Base-by-base conservation (phyloP, 2,797 vertebrate genomes). In the Danio kyathit region DNA sequence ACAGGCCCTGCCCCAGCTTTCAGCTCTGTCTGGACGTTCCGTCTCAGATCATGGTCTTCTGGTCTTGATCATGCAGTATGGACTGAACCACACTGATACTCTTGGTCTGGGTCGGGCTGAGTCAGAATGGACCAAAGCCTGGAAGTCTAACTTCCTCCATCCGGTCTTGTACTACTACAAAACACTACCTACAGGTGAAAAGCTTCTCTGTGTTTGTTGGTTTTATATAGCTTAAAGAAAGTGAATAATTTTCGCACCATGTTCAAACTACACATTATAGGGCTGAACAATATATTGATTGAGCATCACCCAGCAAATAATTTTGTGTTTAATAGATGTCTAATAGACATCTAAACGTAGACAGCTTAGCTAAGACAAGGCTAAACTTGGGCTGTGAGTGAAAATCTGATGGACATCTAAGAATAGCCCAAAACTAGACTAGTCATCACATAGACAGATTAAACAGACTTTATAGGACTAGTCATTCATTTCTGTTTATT, bases 141-240 rank as follows among this genome's bases (percentile, higher is more conserved):
- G 96, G 96, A 94, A 92, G 76, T 99, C 98, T 6, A 98, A 97
- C 91, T 99, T 99, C 85, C 92, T 99, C 54, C 98, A 99, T 80
- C 98, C 98, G 2, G 97, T 99, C 84, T 91, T 99, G 84, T 99
- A 99, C 83, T 97, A 93, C 84, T 99, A 97, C 83, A 92, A 91
- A 61, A 88, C 3, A 17, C 94, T 98, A 38, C 98, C 98, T 54
- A 96, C 96, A 10, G 96, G 98, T 98, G 82, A 93, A 91, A 75
- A 10, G 67, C 16, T 41, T 38, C 49, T 52, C 6, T 5, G 17
- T 14, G n/a, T 46, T 5, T 49, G 48, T 44, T 38, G 16, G 69
- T 46, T 69, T 69, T 38, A 38, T 8, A 29, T n/a, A 6, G 19
- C 29, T 5, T 29, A n/a, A n/a, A 29, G 29, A 29, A 29, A 29